Evolutionary conservation across 1,140 invertebrate genomes (phyloP).

Genomic region (Zeugodacus cucurbitae): DNA sequence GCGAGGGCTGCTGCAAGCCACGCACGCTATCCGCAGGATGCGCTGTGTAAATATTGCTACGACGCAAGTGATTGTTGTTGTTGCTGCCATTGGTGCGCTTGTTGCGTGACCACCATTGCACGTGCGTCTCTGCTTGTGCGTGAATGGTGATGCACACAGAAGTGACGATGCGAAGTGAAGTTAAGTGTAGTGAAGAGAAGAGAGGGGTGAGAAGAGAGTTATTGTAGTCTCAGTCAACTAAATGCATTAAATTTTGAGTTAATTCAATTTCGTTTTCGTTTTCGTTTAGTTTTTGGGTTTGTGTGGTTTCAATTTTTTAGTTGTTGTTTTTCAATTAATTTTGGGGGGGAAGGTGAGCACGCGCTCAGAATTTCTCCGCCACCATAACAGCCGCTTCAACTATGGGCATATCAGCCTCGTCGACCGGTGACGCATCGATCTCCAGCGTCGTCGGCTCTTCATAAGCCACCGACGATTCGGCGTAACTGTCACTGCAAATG

Average conservation of each 20-base stretch:
- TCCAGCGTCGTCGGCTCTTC: slow-evolving; percentile 44
- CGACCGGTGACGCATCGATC: background rate
- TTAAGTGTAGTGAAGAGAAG: background rate
- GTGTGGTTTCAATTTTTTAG: too few species aligned
- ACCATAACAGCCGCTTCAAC: slow-evolving; percentile 44
- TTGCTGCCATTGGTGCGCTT: slow-evolving; percentile 56
- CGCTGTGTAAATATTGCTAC: slow-evolving; percentile 64
- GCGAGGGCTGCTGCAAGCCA: slow-evolving; percentile 53
- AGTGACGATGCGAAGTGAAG: background rate
- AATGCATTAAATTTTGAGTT: slow-evolving; percentile 29
- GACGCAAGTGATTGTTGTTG: slow-evolving; percentile 63
- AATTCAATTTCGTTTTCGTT: slow-evolving; percentile 10
- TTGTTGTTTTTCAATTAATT: background rate
- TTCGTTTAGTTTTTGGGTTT: background rate
- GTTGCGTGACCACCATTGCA: slow-evolving; percentile 65
- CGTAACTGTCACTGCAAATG: background rate
- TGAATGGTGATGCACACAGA: background rate
- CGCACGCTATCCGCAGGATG: slow-evolving; percentile 63
- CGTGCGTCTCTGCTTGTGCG: slow-evolving; percentile 57
- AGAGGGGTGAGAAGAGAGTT: slow-evolving; percentile 43
- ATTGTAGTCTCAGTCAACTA: slow-evolving; percentile 26
- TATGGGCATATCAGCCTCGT: background rate
- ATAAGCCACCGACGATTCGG: slow-evolving; percentile 4
- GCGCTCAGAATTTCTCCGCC: slow-evolving; percentile 38
- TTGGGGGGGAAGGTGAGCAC: background rate